Percentiles rank a stretch among this genome's conserved stretches.
These are phyloP conservation scores for Tetrao urogallus DNA, from an alignment of 2,113 vertebrate genomes.

Conservation along the genomic window DNA sequence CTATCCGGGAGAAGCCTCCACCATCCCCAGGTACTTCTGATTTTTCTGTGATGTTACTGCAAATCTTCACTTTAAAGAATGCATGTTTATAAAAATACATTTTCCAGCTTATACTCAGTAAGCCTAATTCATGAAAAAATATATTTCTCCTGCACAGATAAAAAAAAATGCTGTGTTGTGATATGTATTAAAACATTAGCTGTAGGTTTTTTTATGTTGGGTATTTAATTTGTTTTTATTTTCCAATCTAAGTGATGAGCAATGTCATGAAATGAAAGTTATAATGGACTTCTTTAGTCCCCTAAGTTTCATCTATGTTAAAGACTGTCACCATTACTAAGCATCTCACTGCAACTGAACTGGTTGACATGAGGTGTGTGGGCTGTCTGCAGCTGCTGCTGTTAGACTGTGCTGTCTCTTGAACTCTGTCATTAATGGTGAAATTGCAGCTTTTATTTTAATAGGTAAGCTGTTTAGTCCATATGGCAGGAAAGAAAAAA, in stretches of 20 bases:
- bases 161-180: background rate
- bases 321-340: background rate
- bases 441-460: background rate
- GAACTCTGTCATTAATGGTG: background rate
- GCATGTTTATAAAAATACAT: background rate
- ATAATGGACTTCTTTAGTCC: background rate
- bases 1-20: slow-evolving; percentile 54
- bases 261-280: background rate
- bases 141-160: background rate
- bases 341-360: background rate
- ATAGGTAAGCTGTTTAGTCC: background rate
- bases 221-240: background rate
- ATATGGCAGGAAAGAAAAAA: background rate
- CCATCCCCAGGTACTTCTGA: slow-evolving; percentile 80
- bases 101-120: background rate
- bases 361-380: rapidly evolving
- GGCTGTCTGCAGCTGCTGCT: background rate
- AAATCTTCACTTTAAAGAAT: background rate
- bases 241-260: background rate
- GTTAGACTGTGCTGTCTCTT: background rate
- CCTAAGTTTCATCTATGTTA: background rate
- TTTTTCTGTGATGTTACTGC: background rate
- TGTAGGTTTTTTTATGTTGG: background rate
- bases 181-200: background rate
- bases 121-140: background rate